Base-by-base conservation (phyloP, 2,888 invertebrate genomes). In the Melieria picta region DNA sequence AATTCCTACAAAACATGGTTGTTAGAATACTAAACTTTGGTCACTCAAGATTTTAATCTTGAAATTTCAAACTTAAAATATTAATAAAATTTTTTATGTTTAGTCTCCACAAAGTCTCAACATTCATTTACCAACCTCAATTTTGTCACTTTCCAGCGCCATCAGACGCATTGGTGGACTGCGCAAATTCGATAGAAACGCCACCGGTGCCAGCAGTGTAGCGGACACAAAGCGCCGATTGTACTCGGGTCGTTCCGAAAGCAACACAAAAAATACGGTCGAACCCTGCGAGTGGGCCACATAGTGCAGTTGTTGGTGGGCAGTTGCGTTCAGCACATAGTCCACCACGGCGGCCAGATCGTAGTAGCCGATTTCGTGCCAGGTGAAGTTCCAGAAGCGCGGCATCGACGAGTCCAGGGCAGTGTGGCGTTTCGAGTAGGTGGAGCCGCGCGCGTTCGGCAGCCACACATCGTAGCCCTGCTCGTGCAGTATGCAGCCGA, bases 391-490 rank as follows among this genome's bases (percentile, higher is more conserved):
- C 85, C 85, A 86, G 72, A 84, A 85, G 16, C 74, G 75, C 2
- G 80, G 66, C 66, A 78, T 76, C 7, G 79, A 79, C 7, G 84
- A 78, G 50, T 80, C 76, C 6, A 81, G 71, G 1, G 57, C 72
- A 11, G 74, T 72, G 58, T 86, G 85, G 0, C 77, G 76, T n/a
- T 81, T 82, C 4, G 85, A 84, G 58, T 80, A 79, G 1, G 84
- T 84, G 1, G 82, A 85, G 58, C 85, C 84, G 0, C 85, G 79
- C 9, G 82, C 82, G 77, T 85, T 86, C 4, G 83, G 82, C 67
- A 86, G 71, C 85, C 86, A 86, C 4, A 85, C 82, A 68, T 86
- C 86, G 56, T 81, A 85, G 77, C 85, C 85, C 42, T 78, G 77
- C 11, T 80, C 80, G 58, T 85, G 83, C 61, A 85, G 73, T 68